Conservation (phyloP, 2,113 vertebrate genomes). For the Aramus guarauna region DNA sequence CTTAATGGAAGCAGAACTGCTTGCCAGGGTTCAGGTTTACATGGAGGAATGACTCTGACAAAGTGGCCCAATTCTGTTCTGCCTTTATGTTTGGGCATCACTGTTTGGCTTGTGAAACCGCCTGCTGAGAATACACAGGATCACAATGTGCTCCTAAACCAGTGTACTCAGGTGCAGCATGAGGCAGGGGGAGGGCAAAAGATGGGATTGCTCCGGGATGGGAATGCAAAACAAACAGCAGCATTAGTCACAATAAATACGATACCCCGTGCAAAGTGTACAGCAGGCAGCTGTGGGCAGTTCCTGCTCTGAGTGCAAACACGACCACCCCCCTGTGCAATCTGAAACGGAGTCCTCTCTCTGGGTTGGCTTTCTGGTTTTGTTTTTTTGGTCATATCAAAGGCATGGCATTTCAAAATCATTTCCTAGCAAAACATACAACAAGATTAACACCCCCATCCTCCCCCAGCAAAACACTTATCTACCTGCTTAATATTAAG, state of each 20-base stretch:
- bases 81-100: neutral
- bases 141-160: neutral
- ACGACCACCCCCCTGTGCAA: neutral
- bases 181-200: slow-evolving; percentile 9
- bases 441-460: neutral
- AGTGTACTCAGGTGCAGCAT: neutral
- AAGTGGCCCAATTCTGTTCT: neutral
- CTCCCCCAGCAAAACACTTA: neutral
- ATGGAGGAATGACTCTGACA: neutral
- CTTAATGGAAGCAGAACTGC: neutral
- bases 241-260: neutral
- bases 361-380: neutral
- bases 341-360: neutral
- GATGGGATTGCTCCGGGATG: neutral
- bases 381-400: neutral
- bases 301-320: neutral
- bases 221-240: neutral
- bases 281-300: slow-evolving; percentile 12
- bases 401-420: neutral
- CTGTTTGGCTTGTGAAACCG: neutral
- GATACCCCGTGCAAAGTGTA: neutral
- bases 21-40: slow-evolving; percentile 14
- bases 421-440: neutral
- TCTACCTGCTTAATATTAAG: neutral
- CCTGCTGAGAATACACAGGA: neutral